A percentile compares a stretch with the other conserved stretches of the same genome.
These are phyloP conservation scores for Jaculus jaculus DNA, from an alignment of 2,113 vertebrate genomes.

Conservation along the genomic window DNA sequence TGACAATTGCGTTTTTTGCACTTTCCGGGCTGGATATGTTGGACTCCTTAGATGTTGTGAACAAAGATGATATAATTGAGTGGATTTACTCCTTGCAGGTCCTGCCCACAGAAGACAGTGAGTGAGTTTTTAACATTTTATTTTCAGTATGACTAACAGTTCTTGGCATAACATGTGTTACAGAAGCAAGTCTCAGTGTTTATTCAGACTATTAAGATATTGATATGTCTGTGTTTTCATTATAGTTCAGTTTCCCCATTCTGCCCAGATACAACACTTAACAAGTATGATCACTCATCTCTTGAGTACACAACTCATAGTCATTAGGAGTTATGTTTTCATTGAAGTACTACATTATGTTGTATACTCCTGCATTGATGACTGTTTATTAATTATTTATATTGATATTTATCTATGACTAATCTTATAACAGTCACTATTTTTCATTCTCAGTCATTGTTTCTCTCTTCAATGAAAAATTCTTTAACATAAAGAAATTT, in stretches of 20 bases:
- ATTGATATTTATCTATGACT: neutral
- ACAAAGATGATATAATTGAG: conserved; percentile 93
- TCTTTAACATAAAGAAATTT: neutral
- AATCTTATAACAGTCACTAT: neutral
- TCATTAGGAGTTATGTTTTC: neutral
- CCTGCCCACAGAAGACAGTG: conserved; percentile 96
- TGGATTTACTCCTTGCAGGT: conserved; percentile 99
- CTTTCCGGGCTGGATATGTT: conserved; percentile 97
- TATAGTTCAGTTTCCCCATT: neutral
- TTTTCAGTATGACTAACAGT: conserved; percentile 68
- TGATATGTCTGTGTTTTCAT: neutral
- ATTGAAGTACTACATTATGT: neutral
- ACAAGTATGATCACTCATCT: neutral
- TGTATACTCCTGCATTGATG: neutral
- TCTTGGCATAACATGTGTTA: neutral
- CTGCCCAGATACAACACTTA: neutral
- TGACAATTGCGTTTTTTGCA: conserved; percentile 97
- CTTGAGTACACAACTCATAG: neutral
- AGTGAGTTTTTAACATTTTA: conserved; percentile 89
- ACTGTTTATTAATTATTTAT: neutral
- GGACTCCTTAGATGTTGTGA: conserved; percentile 95
- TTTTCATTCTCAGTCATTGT: neutral
- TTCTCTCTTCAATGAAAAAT: conserved; percentile 27
- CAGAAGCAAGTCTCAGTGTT: neutral
- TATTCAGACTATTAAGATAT: neutral